Evolutionary conservation across 2,888 invertebrate species (phyloP).

Genomic region (Drosophila kambysellisi): DNA sequence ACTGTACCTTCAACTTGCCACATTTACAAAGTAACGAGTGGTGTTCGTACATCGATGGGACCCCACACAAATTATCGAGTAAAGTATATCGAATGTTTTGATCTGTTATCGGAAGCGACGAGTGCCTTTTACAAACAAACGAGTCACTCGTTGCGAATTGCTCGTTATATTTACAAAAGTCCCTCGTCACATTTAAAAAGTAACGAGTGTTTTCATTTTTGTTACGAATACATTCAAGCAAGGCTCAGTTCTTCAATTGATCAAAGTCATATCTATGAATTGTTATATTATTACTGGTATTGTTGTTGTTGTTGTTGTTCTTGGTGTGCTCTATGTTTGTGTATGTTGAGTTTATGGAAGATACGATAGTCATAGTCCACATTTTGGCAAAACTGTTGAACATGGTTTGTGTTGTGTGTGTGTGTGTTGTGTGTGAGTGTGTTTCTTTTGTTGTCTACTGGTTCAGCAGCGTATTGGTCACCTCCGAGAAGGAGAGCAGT

Average conservation of each 20-base stretch:
- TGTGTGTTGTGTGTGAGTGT: conserved; percentile 23
- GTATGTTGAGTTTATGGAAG: conserved; percentile 82
- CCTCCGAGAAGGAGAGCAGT: conserved; percentile 91
- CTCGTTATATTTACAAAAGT: conserved; percentile 6
- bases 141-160: background rate
- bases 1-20: background rate
- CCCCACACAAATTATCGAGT: background rate
- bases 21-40: background rate
- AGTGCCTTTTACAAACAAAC: background rate
- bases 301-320: conserved; percentile 5
- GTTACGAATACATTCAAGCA: conserved; percentile 25
- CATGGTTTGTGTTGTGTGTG: conserved; percentile 52
- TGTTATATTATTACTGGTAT: conserved; percentile 2
- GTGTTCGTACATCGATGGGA: background rate
- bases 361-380: conserved; percentile 85
- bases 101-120: background rate
- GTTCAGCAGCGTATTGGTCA: conserved; percentile 91
- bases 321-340: conserved; percentile 29
- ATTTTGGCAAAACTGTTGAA: conserved; percentile 84
- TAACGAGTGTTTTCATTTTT: background rate
- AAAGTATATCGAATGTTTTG: background rate
- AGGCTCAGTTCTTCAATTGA: conserved; percentile 23
- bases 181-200: background rate
- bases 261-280: conserved; percentile 16
- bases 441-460: conserved; percentile 84